These are phyloP conservation scores for Drosophila athabasca DNA, from an alignment of 1,140 invertebrate species.

Conservation along the genomic window DNA sequence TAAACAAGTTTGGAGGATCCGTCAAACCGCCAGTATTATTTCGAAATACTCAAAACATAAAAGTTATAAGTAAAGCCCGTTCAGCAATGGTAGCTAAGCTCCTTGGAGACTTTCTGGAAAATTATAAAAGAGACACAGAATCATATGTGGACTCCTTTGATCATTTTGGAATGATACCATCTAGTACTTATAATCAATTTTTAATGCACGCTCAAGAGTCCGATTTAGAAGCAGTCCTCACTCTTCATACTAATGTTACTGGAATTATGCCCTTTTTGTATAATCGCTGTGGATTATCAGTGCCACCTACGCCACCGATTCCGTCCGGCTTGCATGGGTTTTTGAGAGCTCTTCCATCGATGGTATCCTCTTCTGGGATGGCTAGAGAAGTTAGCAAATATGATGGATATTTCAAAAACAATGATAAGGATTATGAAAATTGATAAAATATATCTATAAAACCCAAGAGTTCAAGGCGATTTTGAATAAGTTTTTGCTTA, in stretches of 20 bases:
- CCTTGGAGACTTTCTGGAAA: slow-evolving; percentile 95
- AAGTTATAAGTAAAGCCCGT: slow-evolving; percentile 91
- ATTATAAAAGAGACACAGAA: slow-evolving; percentile 94
- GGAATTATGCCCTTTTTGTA: slow-evolving; percentile 82
- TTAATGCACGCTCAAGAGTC: slow-evolving; percentile 84
- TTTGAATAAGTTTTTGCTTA: slow-evolving; percentile 37
- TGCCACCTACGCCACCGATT: slow-evolving; percentile 78
- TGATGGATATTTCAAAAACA: slow-evolving; percentile 65
- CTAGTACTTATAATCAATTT: slow-evolving; percentile 86
- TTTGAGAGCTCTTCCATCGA: slow-evolving; percentile 77
- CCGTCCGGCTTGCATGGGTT: slow-evolving; percentile 80
- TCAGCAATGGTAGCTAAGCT: slow-evolving; percentile 95
- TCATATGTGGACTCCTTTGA: slow-evolving; percentile 88
- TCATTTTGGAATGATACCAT: slow-evolving; percentile 86
- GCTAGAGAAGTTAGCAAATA: slow-evolving; percentile 69
- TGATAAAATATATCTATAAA: slow-evolving; percentile 52
- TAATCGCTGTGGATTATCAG: slow-evolving; percentile 71
- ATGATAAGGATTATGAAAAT: slow-evolving; percentile 59
- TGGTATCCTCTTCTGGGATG: slow-evolving; percentile 54
- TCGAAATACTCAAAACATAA: slow-evolving; percentile 58
- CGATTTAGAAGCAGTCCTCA: slow-evolving; percentile 76
- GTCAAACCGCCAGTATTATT: slow-evolving; percentile 90
- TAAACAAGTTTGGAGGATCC: slow-evolving; percentile 91
- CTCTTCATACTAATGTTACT: slow-evolving; percentile 79
- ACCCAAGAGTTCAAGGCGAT: slow-evolving; percentile 34